Percentiles rank a stretch among this genome's conserved stretches.
Conservation (phyloP, 2,888 invertebrate species). For the Xestoiulus laeticollis region DNA sequence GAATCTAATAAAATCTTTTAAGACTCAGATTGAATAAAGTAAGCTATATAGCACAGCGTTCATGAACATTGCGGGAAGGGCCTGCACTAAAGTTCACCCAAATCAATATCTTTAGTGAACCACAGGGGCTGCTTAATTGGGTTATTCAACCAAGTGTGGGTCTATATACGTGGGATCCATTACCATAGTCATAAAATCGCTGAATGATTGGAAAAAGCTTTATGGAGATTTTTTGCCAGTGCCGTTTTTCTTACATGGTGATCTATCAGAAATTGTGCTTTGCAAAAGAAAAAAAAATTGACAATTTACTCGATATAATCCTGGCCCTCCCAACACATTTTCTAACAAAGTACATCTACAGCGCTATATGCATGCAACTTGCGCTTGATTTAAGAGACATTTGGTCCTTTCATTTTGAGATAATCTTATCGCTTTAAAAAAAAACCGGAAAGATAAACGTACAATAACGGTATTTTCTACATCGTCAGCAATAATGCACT, state of each 20-base stretch:
- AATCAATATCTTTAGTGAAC: background rate
- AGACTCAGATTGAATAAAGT: background rate
- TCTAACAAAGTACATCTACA: background rate
- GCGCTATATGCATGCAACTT: background rate
- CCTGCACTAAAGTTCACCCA: background rate
- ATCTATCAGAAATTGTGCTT: background rate
- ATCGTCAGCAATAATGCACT: background rate
- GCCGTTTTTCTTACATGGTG: background rate
- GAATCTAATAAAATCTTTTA: background rate
- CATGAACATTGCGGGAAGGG: background rate
- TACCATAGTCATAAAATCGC: slow-evolving; percentile 29
- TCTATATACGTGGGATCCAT: background rate
- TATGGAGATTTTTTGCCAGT: background rate
- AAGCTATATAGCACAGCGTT: background rate
- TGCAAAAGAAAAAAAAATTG: background rate
- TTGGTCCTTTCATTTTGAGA: slow-evolving; percentile 29
- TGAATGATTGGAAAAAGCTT: slow-evolving; percentile 5
- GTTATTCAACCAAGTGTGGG: slow-evolving; percentile 11
- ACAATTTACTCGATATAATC: background rate
- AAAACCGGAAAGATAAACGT: background rate
- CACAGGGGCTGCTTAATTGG: slow-evolving; percentile 7
- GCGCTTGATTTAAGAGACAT: background rate
- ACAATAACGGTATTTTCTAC: slow-evolving; percentile 1
- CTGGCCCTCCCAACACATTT: background rate
- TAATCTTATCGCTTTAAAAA: slow-evolving; percentile 2